These are phyloP conservation scores for Drosophila macrothrix DNA, from an alignment of 2,888 invertebrate genomes.

Conservation along the genomic window DNA sequence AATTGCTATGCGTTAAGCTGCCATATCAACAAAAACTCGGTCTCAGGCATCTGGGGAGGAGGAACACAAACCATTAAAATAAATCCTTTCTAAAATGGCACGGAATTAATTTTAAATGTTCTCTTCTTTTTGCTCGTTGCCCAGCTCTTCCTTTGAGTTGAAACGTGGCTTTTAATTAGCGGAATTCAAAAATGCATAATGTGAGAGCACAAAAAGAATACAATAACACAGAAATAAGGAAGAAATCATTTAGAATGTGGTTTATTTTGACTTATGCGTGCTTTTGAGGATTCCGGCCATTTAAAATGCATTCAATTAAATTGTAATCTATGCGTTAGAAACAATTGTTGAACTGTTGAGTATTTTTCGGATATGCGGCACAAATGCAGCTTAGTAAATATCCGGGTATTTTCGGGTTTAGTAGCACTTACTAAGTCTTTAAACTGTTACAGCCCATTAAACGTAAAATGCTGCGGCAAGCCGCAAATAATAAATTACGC, in stretches of 20 bases:
- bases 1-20: conserved; percentile 63
- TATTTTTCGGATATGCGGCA: conserved; percentile 10
- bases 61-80: conserved; percentile 30
- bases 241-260: conserved; percentile 16
- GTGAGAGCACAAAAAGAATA: not conserved
- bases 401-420: conserved; percentile 30
- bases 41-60: not conserved
- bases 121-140: conserved; percentile 20
- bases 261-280: conserved; percentile 43
- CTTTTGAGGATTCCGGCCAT: not conserved
- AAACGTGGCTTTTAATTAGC: conserved; percentile 49
- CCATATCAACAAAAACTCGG: conserved; percentile 34
- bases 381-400: not conserved
- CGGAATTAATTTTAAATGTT: conserved; percentile 60
- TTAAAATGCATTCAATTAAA: conserved; percentile 53
- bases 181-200: conserved; percentile 39
- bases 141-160: conserved; percentile 32
- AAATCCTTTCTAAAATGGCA: conserved; percentile 37
- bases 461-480: conserved; percentile 31
- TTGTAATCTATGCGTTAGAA: conserved; percentile 57
- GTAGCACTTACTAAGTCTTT: conserved; percentile 53
- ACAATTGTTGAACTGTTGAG: conserved; percentile 23
- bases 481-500: conserved; percentile 76
- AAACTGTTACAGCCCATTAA: conserved; percentile 57
- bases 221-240: not conserved